Evolutionary conservation across 2,888 invertebrate species (phyloP).

Genomic region (Zootermopsis nevadensis): DNA sequence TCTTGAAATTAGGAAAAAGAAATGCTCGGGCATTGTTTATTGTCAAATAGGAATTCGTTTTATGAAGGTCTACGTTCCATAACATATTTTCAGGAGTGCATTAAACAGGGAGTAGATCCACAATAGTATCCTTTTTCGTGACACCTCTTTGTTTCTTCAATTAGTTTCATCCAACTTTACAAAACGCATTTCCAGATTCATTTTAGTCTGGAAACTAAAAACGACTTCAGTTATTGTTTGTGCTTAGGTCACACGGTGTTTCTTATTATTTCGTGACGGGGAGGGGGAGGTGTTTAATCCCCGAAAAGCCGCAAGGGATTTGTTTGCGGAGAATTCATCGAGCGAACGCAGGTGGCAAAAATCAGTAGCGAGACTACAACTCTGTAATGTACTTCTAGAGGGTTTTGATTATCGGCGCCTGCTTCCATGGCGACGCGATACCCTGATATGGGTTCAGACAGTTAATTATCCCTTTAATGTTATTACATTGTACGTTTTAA

Average conservation of each 20-base stretch:
- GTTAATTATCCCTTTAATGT: background rate
- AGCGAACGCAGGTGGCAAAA: slow-evolving; percentile 7
- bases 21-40: too few species aligned
- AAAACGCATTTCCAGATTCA: background rate
- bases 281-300: background rate
- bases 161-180: background rate
- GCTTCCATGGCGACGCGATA: background rate
- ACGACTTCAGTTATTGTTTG: slow-evolving; percentile 6
- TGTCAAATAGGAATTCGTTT: too few species aligned
- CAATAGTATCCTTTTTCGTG: too few species aligned
- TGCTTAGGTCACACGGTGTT: background rate
- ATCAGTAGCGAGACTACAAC: background rate
- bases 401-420: background rate
- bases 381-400: background rate
- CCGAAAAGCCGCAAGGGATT: background rate
- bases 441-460: background rate
- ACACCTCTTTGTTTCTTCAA: too few species aligned
- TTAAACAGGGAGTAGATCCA: too few species aligned
- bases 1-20: too few species aligned
- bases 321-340: background rate
- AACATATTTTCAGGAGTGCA: too few species aligned
- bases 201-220: too few species aligned
- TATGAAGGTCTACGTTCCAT: too few species aligned
- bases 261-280: background rate
- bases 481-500: background rate